Conservation (phyloP, 2,797 vertebrate genomes). For the Zenarchopterus dispar region DNA sequence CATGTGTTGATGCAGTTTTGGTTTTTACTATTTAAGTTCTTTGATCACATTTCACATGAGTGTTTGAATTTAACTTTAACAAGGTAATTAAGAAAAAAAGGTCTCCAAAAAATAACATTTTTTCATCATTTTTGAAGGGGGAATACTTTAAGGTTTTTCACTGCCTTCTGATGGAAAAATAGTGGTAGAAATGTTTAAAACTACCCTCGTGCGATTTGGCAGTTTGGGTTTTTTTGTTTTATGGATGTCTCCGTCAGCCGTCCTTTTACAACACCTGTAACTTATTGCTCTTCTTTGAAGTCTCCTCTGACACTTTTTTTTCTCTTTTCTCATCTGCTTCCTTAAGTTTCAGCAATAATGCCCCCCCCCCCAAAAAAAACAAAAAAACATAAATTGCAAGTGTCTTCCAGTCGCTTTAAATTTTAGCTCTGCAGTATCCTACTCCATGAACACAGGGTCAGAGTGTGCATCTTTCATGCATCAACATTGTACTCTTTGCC, state of each 20-base stretch:
- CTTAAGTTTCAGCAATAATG: conserved; percentile 33
- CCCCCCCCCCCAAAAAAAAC: conserved; percentile 40
- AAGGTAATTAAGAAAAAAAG: conserved; percentile 61
- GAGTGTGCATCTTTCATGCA: conserved; percentile 23
- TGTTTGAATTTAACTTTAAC: conserved; percentile 38
- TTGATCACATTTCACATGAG: conserved; percentile 24
- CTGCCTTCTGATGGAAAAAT: conserved; percentile 62
- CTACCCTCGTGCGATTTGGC: conserved; percentile 48
- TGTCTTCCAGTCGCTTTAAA: conserved; percentile 24
- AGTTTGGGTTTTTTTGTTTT: conserved; percentile 75
- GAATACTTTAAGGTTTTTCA: conserved; percentile 58
- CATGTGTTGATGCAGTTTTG: not conserved
- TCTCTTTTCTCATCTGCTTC: conserved; percentile 38
- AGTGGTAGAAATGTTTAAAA: conserved; percentile 63
- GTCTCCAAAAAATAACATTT: conserved; percentile 49
- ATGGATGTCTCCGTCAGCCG: conserved; percentile 64
- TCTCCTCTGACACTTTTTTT: conserved; percentile 1
- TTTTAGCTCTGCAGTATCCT: conserved; percentile 8
- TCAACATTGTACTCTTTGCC: conserved; percentile 40
- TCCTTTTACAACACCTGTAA: conserved; percentile 77
- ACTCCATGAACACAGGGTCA: conserved; percentile 1
- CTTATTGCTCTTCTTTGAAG: conserved; percentile 66
- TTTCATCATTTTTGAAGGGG: conserved; percentile 58
- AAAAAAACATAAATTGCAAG: conserved; percentile 27
- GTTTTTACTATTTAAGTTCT: conserved; percentile 15